Conservation (phyloP, 2,888 invertebrate species). For the Calameuta filiformis region DNA sequence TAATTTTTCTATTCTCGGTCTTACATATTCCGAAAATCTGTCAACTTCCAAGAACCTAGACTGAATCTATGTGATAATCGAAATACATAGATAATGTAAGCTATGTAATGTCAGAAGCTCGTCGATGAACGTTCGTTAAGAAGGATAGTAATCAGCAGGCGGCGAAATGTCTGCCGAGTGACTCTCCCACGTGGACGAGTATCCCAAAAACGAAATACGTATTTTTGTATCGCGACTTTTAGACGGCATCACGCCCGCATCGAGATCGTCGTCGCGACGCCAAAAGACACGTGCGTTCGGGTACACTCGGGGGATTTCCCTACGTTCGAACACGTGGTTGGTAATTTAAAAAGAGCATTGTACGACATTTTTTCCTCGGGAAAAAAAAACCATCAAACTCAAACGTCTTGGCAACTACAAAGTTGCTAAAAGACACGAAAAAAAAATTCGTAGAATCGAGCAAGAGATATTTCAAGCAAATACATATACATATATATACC, state of each 20-base stretch:
- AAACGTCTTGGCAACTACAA: neutral
- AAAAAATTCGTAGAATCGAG: neutral
- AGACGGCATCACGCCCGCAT: slow-evolving; percentile 2
- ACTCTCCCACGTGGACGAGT: slow-evolving; percentile 3
- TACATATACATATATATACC: neutral
- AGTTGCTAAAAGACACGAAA: neutral
- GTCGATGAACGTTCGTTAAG: neutral
- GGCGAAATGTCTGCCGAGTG: neutral
- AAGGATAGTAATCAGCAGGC: neutral
- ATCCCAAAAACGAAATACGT: neutral
- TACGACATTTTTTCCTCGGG: neutral
- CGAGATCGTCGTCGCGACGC: neutral
- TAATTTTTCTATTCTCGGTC: neutral
- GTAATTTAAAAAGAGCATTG: neutral
- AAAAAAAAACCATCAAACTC: neutral
- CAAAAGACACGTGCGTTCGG: neutral
- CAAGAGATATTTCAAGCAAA: neutral
- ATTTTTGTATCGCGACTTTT: slow-evolving; percentile 1
- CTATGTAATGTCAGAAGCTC: no score
- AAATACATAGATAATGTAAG: neutral
- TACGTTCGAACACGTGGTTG: neutral
- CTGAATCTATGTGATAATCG: neutral
- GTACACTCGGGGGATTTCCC: neutral
- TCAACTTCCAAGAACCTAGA: neutral
- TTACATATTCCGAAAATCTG: neutral